Conservation (phyloP, 30 jellyfish, hydroid and myxozoan genomes). For the Nemopilema nomurai region DNA sequence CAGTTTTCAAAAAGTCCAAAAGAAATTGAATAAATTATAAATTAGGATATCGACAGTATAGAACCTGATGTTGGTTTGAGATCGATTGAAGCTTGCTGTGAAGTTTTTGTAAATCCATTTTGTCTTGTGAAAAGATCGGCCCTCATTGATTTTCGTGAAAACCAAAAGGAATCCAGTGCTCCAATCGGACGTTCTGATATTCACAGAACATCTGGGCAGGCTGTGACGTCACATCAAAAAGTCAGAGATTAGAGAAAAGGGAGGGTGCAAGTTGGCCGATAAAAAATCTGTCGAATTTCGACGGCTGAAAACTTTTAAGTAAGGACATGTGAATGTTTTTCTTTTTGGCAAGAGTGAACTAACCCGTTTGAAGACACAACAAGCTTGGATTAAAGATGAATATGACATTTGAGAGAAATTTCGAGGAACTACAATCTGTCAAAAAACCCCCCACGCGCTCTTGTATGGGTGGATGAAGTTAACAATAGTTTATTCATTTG, state of each 20-base stretch:
- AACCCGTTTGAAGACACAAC: too few species aligned
- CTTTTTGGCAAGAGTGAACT: too few species aligned
- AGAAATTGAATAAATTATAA: not conserved
- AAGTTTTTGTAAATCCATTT: conserved; percentile 61
- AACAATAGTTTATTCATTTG: too few species aligned
- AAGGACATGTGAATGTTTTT: too few species aligned
- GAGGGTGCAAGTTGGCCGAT: not conserved
- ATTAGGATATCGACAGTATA: not conserved
- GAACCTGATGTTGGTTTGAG: conserved; percentile 61
- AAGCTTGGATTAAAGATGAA: too few species aligned
- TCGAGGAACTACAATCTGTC: too few species aligned
- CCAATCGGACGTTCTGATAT: not conserved
- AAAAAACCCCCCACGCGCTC: too few species aligned
- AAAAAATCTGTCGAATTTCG: not conserved
- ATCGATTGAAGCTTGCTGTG: conserved; percentile 49
- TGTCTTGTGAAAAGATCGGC: not conserved
- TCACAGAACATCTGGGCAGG: not conserved
- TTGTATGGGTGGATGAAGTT: too few species aligned
- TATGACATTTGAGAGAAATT: too few species aligned
- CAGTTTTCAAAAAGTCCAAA: not conserved
- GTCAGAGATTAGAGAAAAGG: not conserved
- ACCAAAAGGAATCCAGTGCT: not conserved
- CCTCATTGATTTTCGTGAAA: not conserved
- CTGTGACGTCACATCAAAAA: not conserved
- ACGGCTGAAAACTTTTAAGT: too few species aligned